phyloP scores from a whole-genome alignment of 2,888 invertebrate genomes.

The Nycteola revayana region DNA sequence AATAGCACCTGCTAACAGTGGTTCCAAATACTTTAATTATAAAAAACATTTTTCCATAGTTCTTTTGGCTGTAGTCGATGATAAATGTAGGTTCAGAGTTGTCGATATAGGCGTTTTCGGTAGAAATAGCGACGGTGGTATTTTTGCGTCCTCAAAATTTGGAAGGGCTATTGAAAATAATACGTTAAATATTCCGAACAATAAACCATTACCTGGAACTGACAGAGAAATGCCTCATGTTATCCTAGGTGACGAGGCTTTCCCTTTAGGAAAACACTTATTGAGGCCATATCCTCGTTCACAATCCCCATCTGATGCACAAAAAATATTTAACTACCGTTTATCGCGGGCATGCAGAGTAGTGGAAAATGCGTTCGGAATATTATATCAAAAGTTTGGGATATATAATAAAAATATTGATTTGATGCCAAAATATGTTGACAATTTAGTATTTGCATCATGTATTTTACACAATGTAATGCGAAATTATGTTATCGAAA shows the following conservation, averaged over 20 bases:
- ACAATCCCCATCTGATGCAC: not conserved
- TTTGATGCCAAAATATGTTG: not conserved
- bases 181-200: constrained; percentile 10
- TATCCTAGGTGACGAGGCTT: not conserved
- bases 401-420: too few species aligned
- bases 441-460: not conserved
- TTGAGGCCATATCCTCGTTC: not conserved
- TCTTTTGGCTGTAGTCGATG: constrained; percentile 4
- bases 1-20: constrained; percentile 12
- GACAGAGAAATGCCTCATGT: not conserved
- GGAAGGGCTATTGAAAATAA: constrained; percentile 10
- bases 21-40: constrained; percentile 12
- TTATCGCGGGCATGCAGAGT: constrained; percentile 5
- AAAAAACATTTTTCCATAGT: constrained; percentile 7
- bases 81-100: not conserved
- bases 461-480: constrained; percentile 4
- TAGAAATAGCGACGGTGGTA: constrained; percentile 1
- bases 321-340: constrained; percentile 4
- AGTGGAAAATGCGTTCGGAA: constrained; percentile 6
- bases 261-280: not conserved
- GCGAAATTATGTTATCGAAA: constrained; percentile 3
- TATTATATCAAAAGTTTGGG: constrained; percentile 3
- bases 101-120: not conserved
- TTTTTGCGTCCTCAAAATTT: constrained; percentile 4
- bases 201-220: not conserved